Evolutionary conservation across 2,888 invertebrate species (phyloP), one percentile per base, ranked within the genome.

Genomic region (Drosophila rubida): DNA sequence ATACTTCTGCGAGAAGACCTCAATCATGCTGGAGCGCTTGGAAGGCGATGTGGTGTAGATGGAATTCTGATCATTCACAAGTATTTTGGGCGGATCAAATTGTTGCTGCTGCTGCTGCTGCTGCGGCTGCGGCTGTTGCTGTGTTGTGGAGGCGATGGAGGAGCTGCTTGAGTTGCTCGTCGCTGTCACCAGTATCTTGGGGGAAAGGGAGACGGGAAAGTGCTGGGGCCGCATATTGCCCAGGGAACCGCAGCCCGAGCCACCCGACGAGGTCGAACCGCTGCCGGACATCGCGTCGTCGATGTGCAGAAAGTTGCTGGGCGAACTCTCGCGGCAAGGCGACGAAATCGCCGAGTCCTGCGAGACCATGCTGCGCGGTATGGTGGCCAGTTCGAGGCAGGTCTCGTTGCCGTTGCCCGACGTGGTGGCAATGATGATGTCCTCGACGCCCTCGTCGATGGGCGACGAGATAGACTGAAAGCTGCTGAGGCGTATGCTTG

Each of bases 1-100:
- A 76, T 92, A 92, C 70, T 92, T 92, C 62, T 92, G 92, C 6
- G 92, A 92, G 79, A 92, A 92, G 4, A 92, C 92, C 77, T 92
- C 92, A 69, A 92, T 91, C 66, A 92, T 91, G 58, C 90, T 90
- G 32, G 90, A 90, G 63, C 90, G 90, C 65, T 92, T 92, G n/a
- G 92, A 92, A 22, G 92, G 92, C 64, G 92, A 92, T 48, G 92
- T 92, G 64, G 92, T 92, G 64, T 92, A 92, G 13, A 92, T 92
- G 48, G 92, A 92, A 58, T 91, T 92, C 75, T 92, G 91, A 81
- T 92, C 92, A 59, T 92, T 92, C 8, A 92, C 92, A 35, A 92
- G 79, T 61, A 92, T 91, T 73, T 91, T 92, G 74, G 92, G 92
- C 84, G 92, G 92, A 90, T 92, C 92, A 55, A 92, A 91, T 75